Base-by-base conservation (phyloP, 2,797 vertebrate genomes). In the Notolepis coatsorum region DNA sequence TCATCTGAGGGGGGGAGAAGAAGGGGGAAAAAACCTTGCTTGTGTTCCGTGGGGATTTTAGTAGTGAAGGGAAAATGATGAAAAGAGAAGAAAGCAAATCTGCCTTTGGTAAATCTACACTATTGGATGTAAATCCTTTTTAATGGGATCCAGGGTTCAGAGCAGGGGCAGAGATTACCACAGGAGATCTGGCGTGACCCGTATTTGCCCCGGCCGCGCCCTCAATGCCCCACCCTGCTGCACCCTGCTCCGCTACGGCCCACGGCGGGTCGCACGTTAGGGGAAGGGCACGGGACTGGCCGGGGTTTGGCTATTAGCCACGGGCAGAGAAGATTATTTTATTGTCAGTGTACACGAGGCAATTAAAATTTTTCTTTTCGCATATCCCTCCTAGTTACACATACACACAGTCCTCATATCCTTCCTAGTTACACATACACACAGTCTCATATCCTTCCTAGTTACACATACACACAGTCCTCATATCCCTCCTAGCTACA, bases 91-190 rank as follows among this genome's bases (percentile, higher is more conserved):
- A 86, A 86, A 88, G 73, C 79, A 88, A 88, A 90, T 86, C 88
- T 85, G 77, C 77, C 74, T 82, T 74, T 62, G 60, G 58, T 90
- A 88, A 88, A 92, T 90, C 84, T 89, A 93, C 85, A 93, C 90
- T 92, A 92, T 84, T 91, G 88, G 82, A 89, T 83, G 86, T 84
- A 93, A 93, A 93, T 93, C 91, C 90, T 86, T 84, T 88, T 92
- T 92, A 93, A 93, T 93, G 87, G 89, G 92, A 94, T 94, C 75
- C 84, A 86, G 85, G 82, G 91, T 92, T 93, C 91, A 94, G 75
- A 43, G 77, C 80, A 65, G 65, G 91, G 89, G 85, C 89, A 92
- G 75, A 91, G 91, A 91, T 92, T 91, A 91, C 86, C 35, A 49
- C 5, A 52, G 71, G 80, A 90, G 84, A 92, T 91, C 89, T 88